A percentile compares a stretch with the other conserved stretches of the same genome.
phyloP scores from a whole-genome alignment of 2,113 vertebrate species.

The Willisornis vidua region DNA sequence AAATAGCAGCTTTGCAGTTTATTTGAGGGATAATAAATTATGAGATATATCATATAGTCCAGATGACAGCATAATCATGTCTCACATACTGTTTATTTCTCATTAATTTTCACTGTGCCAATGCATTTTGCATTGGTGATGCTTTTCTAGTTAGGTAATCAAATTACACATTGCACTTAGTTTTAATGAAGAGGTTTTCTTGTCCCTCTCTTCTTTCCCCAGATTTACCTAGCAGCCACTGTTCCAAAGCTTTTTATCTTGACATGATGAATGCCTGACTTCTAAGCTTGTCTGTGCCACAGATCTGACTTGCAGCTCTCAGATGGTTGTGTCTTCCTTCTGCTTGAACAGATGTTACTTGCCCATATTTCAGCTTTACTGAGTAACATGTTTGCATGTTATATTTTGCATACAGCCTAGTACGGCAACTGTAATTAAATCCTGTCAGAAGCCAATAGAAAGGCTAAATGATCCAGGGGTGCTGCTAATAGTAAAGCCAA shows the following conservation, averaged over 20 bases:
- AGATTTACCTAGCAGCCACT: not conserved
- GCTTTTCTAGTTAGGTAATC: not conserved
- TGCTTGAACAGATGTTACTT: not conserved
- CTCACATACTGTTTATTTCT: not conserved
- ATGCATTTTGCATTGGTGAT: not conserved
- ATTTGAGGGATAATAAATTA: not conserved
- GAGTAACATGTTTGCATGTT: not conserved
- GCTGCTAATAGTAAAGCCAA: not conserved
- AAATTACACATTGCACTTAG: not conserved
- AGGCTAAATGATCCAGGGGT: not conserved
- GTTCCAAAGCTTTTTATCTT: not conserved
- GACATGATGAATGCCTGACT: not conserved
- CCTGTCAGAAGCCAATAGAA: not conserved
- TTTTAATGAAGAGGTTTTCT: not conserved
- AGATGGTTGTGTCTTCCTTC: not conserved
- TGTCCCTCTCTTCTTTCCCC: not conserved
- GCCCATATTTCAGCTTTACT: not conserved
- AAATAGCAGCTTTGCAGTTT: not conserved
- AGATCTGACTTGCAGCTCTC: not conserved
- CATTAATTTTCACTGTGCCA: not conserved
- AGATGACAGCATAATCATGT: not conserved
- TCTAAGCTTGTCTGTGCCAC: not conserved
- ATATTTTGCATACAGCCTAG: not conserved
- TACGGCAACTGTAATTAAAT: not conserved
- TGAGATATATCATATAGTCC: not conserved